Percentiles rank a stretch among this genome's conserved stretches.
Conservation (phyloP, 2,113 vertebrate species). For the Rostratula benghalensis region DNA sequence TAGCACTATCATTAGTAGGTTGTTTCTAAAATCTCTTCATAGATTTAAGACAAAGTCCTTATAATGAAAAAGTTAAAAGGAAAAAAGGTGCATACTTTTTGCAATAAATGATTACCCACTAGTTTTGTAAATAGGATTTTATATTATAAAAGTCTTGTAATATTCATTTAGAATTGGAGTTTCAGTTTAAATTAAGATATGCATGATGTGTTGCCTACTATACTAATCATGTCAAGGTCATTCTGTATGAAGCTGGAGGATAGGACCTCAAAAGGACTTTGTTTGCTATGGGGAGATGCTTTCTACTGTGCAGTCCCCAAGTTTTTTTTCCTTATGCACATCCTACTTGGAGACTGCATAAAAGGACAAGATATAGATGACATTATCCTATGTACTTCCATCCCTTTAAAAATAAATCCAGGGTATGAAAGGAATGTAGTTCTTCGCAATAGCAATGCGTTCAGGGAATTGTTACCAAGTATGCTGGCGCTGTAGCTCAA, state of each 20-base stretch:
- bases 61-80: background rate
- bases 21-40: background rate
- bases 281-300: background rate
- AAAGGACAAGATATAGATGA: background rate
- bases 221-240: background rate
- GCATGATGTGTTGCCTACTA: background rate
- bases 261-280: background rate
- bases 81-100: background rate
- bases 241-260: background rate
- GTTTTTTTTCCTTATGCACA: background rate
- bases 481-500: background rate
- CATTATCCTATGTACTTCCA: background rate
- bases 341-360: background rate
- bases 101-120: accelerated
- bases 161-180: background rate
- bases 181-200: background rate
- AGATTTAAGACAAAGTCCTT: background rate
- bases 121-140: background rate
- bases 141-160: background rate
- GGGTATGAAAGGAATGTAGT: background rate
- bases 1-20: background rate
- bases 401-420: background rate
- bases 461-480: background rate
- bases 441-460: background rate
- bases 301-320: background rate